phyloP scores from a whole-genome alignment of 2,113 vertebrate genomes.

The mouse (Mus musculus) region GRCm39 chr6:81661501-81662000 shows the following conservation, averaged over 20 bases:
- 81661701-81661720: background rate
- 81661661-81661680: background rate
- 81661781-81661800: conserved; percentile 5
- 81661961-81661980: background rate
- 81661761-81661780: background rate
- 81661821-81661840: background rate
- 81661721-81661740: background rate
- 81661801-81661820: background rate
- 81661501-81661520: background rate
- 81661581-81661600: background rate
- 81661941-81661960: too few species aligned
- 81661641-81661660: background rate
- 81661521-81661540: background rate
- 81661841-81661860: background rate
- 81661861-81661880: background rate
- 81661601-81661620: background rate
- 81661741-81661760: background rate
- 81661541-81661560: background rate
- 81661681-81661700: background rate
- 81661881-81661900: background rate
- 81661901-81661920: background rate
- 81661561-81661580: background rate
- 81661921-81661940: background rate
- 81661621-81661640: background rate
- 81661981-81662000: background rate